Percentiles rank a stretch among this genome's conserved stretches.
These are phyloP conservation scores for Terebella lapidaria DNA, from an alignment of 2,888 invertebrate genomes.

Conservation along the genomic window DNA sequence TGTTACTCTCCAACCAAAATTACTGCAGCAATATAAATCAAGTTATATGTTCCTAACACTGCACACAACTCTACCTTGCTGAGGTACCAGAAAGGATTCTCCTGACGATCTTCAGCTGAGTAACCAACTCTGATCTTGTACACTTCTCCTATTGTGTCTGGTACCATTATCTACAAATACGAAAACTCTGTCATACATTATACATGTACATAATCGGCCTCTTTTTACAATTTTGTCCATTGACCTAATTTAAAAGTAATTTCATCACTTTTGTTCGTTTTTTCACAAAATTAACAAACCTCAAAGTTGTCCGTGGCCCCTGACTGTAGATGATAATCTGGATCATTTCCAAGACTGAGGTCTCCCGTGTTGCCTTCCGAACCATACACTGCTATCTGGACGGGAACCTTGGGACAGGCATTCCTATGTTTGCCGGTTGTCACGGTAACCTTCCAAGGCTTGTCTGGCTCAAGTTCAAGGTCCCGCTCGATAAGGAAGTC, in stretches of 20 bases:
- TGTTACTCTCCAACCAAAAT: no score
- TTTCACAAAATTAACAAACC: no score
- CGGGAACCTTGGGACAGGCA: neutral
- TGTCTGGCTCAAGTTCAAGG: neutral
- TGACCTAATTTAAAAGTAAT: neutral
- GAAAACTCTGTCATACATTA: neutral
- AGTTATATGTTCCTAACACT: no score
- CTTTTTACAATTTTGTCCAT: neutral
- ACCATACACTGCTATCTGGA: conserved; percentile 39
- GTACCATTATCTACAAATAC: neutral
- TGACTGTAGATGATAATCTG: conserved; percentile 31
- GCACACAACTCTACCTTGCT: no score
- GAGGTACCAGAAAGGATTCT: no score
- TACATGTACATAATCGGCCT: neutral
- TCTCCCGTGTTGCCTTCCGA: conserved; percentile 35
- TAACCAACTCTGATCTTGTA: conserved; percentile 5
- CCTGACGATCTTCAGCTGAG: neutral
- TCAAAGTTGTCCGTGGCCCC: conserved; percentile 42
- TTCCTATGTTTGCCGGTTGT: neutral
- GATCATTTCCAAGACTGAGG: conserved; percentile 8
- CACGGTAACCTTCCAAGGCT: neutral
- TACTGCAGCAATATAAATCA: no score
- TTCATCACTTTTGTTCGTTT: no score
- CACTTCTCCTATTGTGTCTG: neutral
- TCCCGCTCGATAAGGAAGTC: conserved; percentile 30